Conservation (phyloP, 2,888 invertebrate genomes). For the Trypoxylon attenuatum region DNA sequence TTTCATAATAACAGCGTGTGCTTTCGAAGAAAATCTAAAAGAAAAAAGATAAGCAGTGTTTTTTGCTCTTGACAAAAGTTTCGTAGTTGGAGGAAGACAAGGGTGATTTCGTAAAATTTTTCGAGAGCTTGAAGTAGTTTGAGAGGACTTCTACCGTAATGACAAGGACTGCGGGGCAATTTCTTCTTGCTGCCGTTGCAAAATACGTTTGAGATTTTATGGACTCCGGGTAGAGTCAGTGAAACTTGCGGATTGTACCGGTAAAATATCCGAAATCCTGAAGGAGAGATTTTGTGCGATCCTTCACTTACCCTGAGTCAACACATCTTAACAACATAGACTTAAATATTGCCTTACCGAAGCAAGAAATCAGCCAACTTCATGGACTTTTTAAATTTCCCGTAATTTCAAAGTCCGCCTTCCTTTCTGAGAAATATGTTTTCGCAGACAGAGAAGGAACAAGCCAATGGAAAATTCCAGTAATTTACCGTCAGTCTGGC, state of each 20-base stretch:
- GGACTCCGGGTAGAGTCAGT: constrained; percentile 46
- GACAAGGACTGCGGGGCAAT: constrained; percentile 48
- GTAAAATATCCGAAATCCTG: constrained; percentile 36
- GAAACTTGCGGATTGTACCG: constrained; percentile 45
- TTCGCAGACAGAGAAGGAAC: background rate
- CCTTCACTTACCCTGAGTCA: too few species aligned
- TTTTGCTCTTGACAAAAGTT: constrained; percentile 32
- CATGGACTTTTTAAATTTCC: too few species aligned
- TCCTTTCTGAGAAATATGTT: too few species aligned
- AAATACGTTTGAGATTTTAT: constrained; percentile 61
- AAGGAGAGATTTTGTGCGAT: constrained; percentile 28
- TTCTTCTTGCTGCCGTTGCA: constrained; percentile 58
- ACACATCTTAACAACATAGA: too few species aligned
- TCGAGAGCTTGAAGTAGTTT: constrained; percentile 40
- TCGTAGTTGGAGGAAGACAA: constrained; percentile 39
- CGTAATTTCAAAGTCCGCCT: too few species aligned
- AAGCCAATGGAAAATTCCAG: background rate
- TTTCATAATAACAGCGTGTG: too few species aligned
- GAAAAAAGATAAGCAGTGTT: too few species aligned
- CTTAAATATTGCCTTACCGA: too few species aligned
- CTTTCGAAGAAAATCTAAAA: too few species aligned
- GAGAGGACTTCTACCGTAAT: constrained; percentile 44
- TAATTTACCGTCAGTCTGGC: constrained; percentile 18
- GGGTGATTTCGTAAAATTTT: constrained; percentile 44
- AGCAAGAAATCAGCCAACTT: too few species aligned